Conservation (phyloP, 2,888 invertebrate genomes). For the Aradus depressus region DNA sequence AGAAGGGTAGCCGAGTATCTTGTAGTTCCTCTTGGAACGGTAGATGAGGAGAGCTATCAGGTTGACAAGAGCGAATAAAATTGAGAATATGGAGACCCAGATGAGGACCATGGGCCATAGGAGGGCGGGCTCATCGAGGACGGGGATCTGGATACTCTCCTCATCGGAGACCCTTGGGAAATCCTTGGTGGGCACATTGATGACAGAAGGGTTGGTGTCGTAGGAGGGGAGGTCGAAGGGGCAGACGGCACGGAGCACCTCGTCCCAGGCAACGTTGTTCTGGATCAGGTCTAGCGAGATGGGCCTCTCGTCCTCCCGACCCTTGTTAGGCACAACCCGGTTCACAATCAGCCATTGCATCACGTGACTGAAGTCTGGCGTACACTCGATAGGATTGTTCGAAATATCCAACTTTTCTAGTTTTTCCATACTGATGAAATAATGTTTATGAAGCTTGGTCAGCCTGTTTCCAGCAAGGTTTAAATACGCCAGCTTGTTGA, state of each 20-base stretch:
- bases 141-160: not conserved
- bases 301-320: constrained; percentile 29
- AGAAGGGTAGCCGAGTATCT: constrained; percentile 13
- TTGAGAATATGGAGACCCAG: constrained; percentile 21
- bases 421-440: constrained; percentile 27
- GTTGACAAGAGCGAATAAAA: constrained; percentile 23
- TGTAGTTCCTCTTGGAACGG: constrained; percentile 21
- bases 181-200: not conserved
- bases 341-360: constrained; percentile 51
- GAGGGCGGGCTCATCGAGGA: constrained; percentile 6
- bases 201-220: not conserved
- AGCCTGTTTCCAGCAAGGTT: constrained; percentile 49
- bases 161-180: not conserved
- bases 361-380: constrained; percentile 52
- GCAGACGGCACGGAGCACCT: constrained; percentile 36
- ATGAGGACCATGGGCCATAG: constrained; percentile 23
- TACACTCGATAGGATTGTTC: constrained; percentile 57
- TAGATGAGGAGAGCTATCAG: constrained; percentile 22
- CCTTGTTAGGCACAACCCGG: constrained; percentile 34
- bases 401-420: constrained; percentile 45
- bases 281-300: constrained; percentile 31
- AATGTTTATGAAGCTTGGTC: constrained; percentile 34
- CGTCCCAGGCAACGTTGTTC: constrained; percentile 36
- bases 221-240: constrained; percentile 2
- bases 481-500: constrained; percentile 43